Evolutionary conservation across 1,140 invertebrate genomes (phyloP), one percentile per base, ranked within the genome.

Genomic region (Brachystomella parvula): DNA sequence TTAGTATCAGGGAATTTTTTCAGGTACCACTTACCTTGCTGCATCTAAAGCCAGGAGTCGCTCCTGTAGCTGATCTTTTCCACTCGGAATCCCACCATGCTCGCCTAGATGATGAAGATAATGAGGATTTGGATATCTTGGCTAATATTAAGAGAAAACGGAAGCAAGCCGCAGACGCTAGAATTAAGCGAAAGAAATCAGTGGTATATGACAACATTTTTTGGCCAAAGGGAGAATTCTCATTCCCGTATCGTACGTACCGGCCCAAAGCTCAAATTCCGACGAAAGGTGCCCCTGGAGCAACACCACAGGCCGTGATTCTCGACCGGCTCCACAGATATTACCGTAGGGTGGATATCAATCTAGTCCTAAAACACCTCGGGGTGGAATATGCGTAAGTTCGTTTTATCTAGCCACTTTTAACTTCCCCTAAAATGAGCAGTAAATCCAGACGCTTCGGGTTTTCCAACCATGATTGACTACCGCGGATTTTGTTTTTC

Each of bases 191-290:
- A 12, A 24, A 12, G 53, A 57, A 57, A 21, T 24, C 53, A 6
- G 21, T 24, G 21, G 47, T 65, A 15, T 58, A 65, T 21, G 61
- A 68, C 19, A 47, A 32, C 17, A 65, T 71, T 39, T 19, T 39
- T 19, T 12, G 65, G 26, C 57, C 49, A 9, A 71, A 71, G 39
- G 70, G 70, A 33, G 66, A 71, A 24, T 71, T 68, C 57, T 26
- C 39, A 9, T 71, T 71, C 61, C 63, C 66, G 2, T 57, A 64
- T 39, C 39, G 66, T 26, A 71, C 70, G 0, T 71, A 68, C 35
- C 49, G 66, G 6, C 70, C 70, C 24, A 71, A 71, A 66, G 63
- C 60, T 39, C 70, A 71, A 64, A 47, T 67, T 15, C 21, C 70
- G 6, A 64, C 33, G 12, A 28, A 58, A 47, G 70, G 61, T 17